Percentiles rank a stretch among this genome's conserved stretches.
phyloP scores from a whole-genome alignment of 1,140 invertebrate species.

The Trissolcus basalis region DNA sequence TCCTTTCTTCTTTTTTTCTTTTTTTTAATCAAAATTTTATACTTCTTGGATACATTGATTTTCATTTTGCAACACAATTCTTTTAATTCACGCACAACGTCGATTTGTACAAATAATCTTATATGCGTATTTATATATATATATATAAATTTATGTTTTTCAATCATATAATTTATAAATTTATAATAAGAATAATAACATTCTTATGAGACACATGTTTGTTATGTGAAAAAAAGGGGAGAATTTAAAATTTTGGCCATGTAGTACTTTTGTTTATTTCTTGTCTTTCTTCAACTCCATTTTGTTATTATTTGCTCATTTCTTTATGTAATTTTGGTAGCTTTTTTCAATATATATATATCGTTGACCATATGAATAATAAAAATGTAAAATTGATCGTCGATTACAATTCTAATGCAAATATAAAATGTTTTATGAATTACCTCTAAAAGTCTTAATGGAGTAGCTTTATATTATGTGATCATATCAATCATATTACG shows the following conservation, averaged over 20 bases:
- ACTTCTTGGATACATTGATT: conserved; percentile 9
- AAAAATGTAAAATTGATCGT: no score
- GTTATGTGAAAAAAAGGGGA: no score
- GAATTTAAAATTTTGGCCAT: no score
- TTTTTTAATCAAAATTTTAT: conserved; percentile 8
- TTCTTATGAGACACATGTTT: conserved; percentile 8
- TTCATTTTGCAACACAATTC: conserved; percentile 9
- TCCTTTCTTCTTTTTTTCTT: neutral
- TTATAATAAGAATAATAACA: conserved; percentile 6
- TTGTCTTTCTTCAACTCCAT: no score
- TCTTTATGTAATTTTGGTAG: no score
- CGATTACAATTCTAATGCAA: conserved; percentile 19
- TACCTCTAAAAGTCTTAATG: conserved; percentile 13
- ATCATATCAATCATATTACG: no score
- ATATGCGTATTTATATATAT: conserved; percentile 14
- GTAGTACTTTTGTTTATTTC: no score
- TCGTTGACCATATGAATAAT: no score
- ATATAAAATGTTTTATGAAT: neutral
- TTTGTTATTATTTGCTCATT: no score
- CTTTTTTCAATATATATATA: no score
- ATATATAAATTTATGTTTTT: conserved; percentile 2
- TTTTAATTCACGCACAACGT: conserved; percentile 34
- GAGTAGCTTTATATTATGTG: neutral
- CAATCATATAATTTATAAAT: conserved; percentile 8
- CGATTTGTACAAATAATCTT: conserved; percentile 43